Evolutionary conservation across 2,797 vertebrate species (phyloP), one percentile per base, ranked within the genome.

Genomic region (Melanotaenia maccullochi): DNA sequence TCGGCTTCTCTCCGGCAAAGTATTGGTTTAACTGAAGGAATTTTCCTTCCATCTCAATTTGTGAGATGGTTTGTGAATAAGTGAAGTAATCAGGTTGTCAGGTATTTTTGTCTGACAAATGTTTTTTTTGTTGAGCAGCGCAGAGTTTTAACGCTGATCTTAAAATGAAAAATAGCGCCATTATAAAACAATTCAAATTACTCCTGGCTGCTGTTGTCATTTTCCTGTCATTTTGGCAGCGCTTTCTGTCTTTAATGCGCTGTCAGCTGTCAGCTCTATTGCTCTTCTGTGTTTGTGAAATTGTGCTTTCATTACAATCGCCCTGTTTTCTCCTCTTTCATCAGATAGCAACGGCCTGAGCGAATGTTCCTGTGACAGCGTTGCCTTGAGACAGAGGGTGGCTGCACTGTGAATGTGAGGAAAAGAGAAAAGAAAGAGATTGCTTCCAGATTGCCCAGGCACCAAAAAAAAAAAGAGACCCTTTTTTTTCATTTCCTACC

Each of bases 361-460:
- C 95, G 96, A 96, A 95, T 95, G 95, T 95, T 93, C 90, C 87
- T 95, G 96, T 93, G 95, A 96, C 96, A 97, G 95, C 93, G 94
- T 96, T 96, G 96, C 96, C 97, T 97, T 97, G 95, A 96, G 96
- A 96, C 95, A 93, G 95, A 95, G 95, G 94, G 84, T 89, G 86
- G 96, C 96, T 96, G 96, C 96, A 93, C 90, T 96, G 95, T 96
- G 95, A 90, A 89, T 86, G 88, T 80, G 88, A 93, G 95, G 79
- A 83, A 84, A 86, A 83, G 82, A 84, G 70, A 81, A 87, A 86
- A 88, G 93, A 94, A 94, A 95, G 96, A 96, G 95, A 95, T 96
- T 95, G 94, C 95, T 96, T 97, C 95, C 96, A 96, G 95, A 96
- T 96, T 96, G 96, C 96, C 96, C 96, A 96, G 96, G 94, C 92